Conservation (phyloP, 2,797 vertebrate species). For the Acrossocheilus wenchowensis region DNA sequence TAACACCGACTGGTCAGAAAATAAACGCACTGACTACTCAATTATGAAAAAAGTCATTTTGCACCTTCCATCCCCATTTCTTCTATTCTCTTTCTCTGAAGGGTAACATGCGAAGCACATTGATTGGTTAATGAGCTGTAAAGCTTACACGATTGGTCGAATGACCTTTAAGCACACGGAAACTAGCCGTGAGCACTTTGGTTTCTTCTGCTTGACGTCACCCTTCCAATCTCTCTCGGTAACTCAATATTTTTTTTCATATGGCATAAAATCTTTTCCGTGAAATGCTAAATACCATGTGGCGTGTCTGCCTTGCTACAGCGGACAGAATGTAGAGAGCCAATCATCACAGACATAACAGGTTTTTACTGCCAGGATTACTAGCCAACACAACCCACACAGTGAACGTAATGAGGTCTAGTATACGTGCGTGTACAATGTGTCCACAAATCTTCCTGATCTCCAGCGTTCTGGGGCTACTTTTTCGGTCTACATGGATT, state of each 20-base stretch:
- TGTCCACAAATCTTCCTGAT: slow-evolving; percentile 43
- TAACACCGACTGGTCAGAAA: not conserved
- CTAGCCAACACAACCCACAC: slow-evolving; percentile 31
- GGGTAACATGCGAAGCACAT: slow-evolving; percentile 1
- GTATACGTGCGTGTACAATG: slow-evolving; percentile 5
- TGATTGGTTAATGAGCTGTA: slow-evolving; percentile 38
- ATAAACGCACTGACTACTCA: not conserved
- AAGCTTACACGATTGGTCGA: slow-evolving; percentile 41
- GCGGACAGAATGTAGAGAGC: slow-evolving; percentile 1
- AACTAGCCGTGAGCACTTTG: slow-evolving; percentile 3
- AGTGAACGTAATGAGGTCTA: slow-evolving; percentile 41
- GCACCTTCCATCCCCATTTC: not conserved
- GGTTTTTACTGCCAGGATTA: slow-evolving; percentile 39
- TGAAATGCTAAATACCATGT: slow-evolving; percentile 4
- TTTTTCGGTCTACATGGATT: not conserved
- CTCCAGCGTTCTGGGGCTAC: slow-evolving; percentile 18
- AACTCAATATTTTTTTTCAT: slow-evolving; percentile 8
- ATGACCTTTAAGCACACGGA: slow-evolving; percentile 15
- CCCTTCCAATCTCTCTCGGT: slow-evolving; percentile 24
- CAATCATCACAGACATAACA: slow-evolving; percentile 42
- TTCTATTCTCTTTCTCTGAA: not conserved
- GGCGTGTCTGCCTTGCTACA: slow-evolving; percentile 34
- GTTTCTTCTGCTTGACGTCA: slow-evolving; percentile 33
- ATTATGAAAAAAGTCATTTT: not conserved
- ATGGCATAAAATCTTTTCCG: not conserved